These are phyloP conservation scores for Dastarcus helophoroides DNA, from an alignment of 2,888 invertebrate genomes.

Conservation along the genomic window DNA sequence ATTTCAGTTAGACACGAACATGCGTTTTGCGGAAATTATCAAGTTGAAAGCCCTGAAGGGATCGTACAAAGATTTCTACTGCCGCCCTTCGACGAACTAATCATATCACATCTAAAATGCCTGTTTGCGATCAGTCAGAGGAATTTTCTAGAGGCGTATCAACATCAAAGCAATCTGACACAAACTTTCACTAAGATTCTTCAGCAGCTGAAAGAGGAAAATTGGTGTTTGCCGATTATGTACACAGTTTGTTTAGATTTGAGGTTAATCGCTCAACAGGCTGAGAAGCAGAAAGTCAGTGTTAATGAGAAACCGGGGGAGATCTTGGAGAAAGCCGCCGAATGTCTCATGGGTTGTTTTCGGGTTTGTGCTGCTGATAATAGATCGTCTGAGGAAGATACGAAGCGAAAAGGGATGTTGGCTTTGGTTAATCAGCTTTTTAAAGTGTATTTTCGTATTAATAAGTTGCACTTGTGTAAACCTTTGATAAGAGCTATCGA, in stretches of 20 bases:
- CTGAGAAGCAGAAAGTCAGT: conserved; percentile 49
- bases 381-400: conserved; percentile 77
- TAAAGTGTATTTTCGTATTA: conserved; percentile 75
- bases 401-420: conserved; percentile 94
- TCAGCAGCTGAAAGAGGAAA: conserved; percentile 83
- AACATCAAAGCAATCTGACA: conserved; percentile 64
- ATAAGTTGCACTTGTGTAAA: conserved; percentile 79
- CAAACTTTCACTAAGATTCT: conserved; percentile 71
- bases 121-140: conserved; percentile 40
- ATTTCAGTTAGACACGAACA: conserved; percentile 62
- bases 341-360: conserved; percentile 85
- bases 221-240: conserved; percentile 95
- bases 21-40: conserved; percentile 55
- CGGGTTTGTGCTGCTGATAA: conserved; percentile 92
- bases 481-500: conserved; percentile 95
- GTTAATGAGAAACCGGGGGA: conserved; percentile 50
- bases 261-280: conserved; percentile 62
- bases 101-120: conserved; percentile 62
- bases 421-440: conserved; percentile 93
- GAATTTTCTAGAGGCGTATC: conserved; percentile 59
- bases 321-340: conserved; percentile 85
- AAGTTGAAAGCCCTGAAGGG: conserved; percentile 57
- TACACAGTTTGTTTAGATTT: conserved; percentile 82
- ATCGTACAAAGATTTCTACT: conserved; percentile 59
- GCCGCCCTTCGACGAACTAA: conserved; percentile 64